Evolutionary conservation across 2,113 vertebrate genomes (phyloP), one percentile per base, ranked within the genome.

Genomic region (Elgaria multicarinata): DNA sequence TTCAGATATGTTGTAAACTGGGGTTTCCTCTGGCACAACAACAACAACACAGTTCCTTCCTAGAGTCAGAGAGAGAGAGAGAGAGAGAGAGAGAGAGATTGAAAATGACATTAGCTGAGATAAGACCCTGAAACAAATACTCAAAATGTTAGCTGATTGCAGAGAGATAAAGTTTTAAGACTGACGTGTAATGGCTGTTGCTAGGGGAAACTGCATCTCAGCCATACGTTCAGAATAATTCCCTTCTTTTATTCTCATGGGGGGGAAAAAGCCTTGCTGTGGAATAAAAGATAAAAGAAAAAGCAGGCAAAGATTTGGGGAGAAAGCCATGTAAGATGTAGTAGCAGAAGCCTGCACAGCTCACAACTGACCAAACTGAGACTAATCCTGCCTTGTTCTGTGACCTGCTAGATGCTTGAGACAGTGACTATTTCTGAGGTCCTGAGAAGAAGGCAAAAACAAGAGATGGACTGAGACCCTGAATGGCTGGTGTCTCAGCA

Each of bases 141-240:
- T 36, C 26, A 31, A 62, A 91, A 86, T 74, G 69, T n/a, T 5
- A 24, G 0, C 85, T 44, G 39, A 83, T 87, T 81, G 93, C 44
- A 90, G 71, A 92, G 62, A 39, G 13, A 75, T 88, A 90, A 95
- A 91, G 81, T 92, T 89, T 94, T 86, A 90, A 92, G 90, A 91
- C 91, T 31, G 91, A 90, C 92, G 86, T 83, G 89, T 85, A 91
- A 72, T 89, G 90, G 89, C 90, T 90, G 93, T 96, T 96, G 76
- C 93, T 92, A 91, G 28, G 91, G 95, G 95, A 97, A 96, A 93
- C 74, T 94, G 84, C 42, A 79, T 91, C 91, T 89, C 58, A 91
- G 71, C 89, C 88, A 81, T 93, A 90, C 92, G 83, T 86, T 90
- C 82, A 88, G 75, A 76, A 92, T 90, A 67, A 46, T 91, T 80